A percentile compares a stretch with the other conserved stretches of the same genome.
Conservation (phyloP, 2,113 vertebrate species). For the Galeopterus variegatus region DNA sequence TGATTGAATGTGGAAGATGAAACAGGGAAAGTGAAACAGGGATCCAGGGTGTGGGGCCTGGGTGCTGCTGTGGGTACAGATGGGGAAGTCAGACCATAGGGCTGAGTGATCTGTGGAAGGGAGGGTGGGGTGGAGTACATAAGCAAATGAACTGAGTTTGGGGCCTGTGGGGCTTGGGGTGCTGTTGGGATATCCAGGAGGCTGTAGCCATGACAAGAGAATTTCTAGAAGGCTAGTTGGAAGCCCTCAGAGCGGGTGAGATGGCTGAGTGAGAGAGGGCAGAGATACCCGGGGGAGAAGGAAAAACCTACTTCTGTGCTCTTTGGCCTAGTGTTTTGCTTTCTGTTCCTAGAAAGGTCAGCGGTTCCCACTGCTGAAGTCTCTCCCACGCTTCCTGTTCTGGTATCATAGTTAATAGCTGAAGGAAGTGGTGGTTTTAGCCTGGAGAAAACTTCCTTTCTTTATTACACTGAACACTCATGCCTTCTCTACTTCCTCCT, state of each 20-base stretch:
- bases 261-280: neutral
- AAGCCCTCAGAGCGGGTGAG: neutral
- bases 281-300: neutral
- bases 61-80: neutral
- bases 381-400: fast-evolving
- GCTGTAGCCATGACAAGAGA: neutral
- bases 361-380: neutral
- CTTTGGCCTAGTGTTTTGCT: neutral
- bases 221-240: neutral
- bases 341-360: neutral
- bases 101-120: neutral
- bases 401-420: neutral
- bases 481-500: neutral
- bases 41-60: neutral
- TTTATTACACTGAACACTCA: neutral
- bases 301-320: neutral
- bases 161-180: neutral
- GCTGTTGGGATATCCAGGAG: neutral
- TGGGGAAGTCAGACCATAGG: neutral
- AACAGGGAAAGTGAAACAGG: neutral
- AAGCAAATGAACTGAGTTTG: neutral
- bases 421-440: neutral
- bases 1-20: neutral
- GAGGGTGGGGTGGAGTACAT: neutral
- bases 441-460: neutral